Conservation (phyloP, 1,140 invertebrate species). For the Drosophila mayri region DNA sequence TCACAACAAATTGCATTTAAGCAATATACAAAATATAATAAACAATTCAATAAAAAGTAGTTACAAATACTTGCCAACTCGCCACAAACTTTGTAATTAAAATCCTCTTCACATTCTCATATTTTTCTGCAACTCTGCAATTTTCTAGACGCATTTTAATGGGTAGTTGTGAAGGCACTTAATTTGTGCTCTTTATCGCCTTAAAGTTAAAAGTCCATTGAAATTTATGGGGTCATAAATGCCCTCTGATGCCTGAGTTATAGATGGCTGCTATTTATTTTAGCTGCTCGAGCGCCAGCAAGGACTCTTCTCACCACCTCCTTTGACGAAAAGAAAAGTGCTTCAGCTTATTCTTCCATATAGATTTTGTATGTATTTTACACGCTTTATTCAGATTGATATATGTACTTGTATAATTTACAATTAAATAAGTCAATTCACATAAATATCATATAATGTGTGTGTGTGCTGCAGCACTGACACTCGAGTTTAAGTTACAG, state of each 20-base stretch:
- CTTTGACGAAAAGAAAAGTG: conserved; percentile 5
- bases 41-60: neutral
- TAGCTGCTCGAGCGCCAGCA: neutral
- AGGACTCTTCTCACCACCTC: neutral
- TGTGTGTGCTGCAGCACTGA: conserved; percentile 16
- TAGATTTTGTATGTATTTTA: conserved; percentile 48
- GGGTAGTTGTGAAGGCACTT: conserved; percentile 4
- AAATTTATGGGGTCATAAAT: conserved; percentile 17
- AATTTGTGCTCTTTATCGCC: conserved; percentile 14
- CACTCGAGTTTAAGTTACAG: conserved; percentile 27
- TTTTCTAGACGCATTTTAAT: neutral
- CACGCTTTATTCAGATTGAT: conserved; percentile 62
- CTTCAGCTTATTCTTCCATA: conserved; percentile 8
- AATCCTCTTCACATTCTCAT: neutral
- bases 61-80: neutral
- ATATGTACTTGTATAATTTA: conserved; percentile 52
- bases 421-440: conserved; percentile 74
- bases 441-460: conserved; percentile 56
- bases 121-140: neutral
- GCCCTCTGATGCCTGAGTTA: conserved; percentile 3
- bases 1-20: neutral
- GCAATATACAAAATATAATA: neutral
- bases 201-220: conserved; percentile 14
- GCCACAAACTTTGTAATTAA: neutral
- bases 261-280: conserved; percentile 9